Base-by-base conservation (phyloP, 2,113 vertebrate species). In the Gymnocephalus cernua region DNA sequence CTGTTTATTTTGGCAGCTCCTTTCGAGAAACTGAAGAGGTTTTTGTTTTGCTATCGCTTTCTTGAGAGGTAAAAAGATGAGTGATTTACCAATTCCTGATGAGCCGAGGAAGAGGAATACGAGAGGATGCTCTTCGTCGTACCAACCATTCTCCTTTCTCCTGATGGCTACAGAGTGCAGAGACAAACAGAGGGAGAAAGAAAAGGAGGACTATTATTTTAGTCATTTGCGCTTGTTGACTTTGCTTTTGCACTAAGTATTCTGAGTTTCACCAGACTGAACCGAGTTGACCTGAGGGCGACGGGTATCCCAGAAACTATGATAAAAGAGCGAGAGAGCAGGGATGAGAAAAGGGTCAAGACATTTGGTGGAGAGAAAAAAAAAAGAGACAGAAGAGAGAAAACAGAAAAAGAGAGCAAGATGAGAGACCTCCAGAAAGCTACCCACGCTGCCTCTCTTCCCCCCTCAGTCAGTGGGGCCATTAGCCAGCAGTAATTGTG, bases 61-160 rank as follows among this genome's bases (percentile, higher is more conserved):
- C 35, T 63, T 65, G 44, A 77, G 32, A 68, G 82, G 82, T 62
- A 63, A 82, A 57, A 67, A 21, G n/a, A 41, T 41, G 45, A 38
- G 63, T 38, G 38, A 76, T 1, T 96, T 97, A 99, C 98, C 98
- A 79, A 99, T 99, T 94, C 98, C 98, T 3, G 98, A 99, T 0
- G 98, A 99, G 86, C 98, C 98, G 62, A 99, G 93, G 93, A 99
- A 99, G 74, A 99, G 97, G 91, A 99, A 99, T 66, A 99, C 98
- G 27, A 99, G 95, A 0, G 98, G 98, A 90, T 99, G 98, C 83
- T 99, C 97, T 94, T 99, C 98, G 2, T 99, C 97, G 0, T 99
- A 98, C 98, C 98, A 99, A 75, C 98, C 98, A n/a, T 99, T 99
- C 91, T 99, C 97, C 91, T 99, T 99, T 88, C 98, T 97, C 88